Conservation (phyloP, 2,797 vertebrate genomes). For the Lophius americanus region DNA sequence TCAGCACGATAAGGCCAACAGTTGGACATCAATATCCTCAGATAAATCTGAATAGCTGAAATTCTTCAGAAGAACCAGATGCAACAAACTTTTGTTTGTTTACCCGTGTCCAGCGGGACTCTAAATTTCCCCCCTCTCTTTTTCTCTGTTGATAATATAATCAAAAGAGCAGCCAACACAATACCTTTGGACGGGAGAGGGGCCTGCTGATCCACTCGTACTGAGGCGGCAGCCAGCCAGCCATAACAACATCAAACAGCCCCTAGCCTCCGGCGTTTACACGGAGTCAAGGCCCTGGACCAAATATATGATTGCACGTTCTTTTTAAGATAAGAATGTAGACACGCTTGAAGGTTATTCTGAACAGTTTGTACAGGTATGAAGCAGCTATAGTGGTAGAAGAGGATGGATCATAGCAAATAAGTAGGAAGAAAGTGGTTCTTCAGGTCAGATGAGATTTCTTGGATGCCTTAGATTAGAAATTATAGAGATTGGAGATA, state of each 20-base stretch:
- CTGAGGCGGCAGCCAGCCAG: conserved; percentile 64
- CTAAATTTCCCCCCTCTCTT: conserved; percentile 52
- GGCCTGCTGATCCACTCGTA: conserved; percentile 59
- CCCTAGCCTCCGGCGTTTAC: conserved; percentile 64
- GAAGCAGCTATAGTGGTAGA: conserved; percentile 25
- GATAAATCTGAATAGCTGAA: conserved; percentile 61
- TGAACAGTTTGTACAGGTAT: conserved; percentile 60
- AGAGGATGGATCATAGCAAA: conserved; percentile 13
- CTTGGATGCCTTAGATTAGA: conserved; percentile 11
- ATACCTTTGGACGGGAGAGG: conserved; percentile 66
- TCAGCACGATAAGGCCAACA: conserved; percentile 39
- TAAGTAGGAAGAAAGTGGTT: conserved; percentile 6
- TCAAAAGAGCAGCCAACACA: conserved; percentile 64
- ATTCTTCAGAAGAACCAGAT: conserved; percentile 66
- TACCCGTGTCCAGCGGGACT: conserved; percentile 58
- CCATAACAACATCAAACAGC: conserved; percentile 77
- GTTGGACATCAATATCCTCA: conserved; percentile 63
- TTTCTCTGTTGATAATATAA: conserved; percentile 67
- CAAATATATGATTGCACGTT: conserved; percentile 59
- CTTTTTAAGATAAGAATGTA: conserved; percentile 69
- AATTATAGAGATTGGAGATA: not conserved
- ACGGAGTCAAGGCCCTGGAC: conserved; percentile 60
- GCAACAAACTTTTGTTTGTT: conserved; percentile 61
- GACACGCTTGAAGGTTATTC: conserved; percentile 59
- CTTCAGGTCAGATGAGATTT: conserved; percentile 29